Evolutionary conservation across 1,140 invertebrate genomes (phyloP), one percentile per base, ranked within the genome.

Genomic region (Drosophila triauraria): DNA sequence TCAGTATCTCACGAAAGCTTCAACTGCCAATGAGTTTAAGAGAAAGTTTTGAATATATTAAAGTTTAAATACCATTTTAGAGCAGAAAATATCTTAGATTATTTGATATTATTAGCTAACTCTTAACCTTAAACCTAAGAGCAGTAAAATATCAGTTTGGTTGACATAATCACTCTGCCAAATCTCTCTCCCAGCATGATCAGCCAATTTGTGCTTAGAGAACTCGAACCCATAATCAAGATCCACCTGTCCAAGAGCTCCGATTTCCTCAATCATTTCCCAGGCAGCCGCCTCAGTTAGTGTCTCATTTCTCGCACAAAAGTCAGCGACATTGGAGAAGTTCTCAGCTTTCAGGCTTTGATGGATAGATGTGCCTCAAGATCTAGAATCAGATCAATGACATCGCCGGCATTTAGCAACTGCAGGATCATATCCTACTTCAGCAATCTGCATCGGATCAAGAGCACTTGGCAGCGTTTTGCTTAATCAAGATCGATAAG

Each of bases 401-500:
- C 70, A 74, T 72, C 30, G 9, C 10, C 30, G 68, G 62, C 30
- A 54, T 67, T 67, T 54, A 70, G 62, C 62, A 70, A 46, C 54
- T 60, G 67, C 54, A 74, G 70, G 70, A 74, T 74, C 70, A 74
- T 74, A 74, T 74, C 70, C 70, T 72, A 35, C 68, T 72, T 60
- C 53, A 72, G 53, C 43, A 71, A 67, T 47, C 63, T 17, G 35
- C 12, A 68, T 25, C 44, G 42, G 42, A 78, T 78, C 76, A 57
- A 78, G 64, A 78, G 64, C 75, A 78, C 75, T 78, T 78, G 64
- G 74, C 50, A 78, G 64, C 75, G 44, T 78, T 78, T 78, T 72
- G 68, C 70, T 74, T 78, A 78, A 78, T 78, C 75, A 78, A 78
- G 75, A 78, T 78, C 63, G 64, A 77, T 77, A 78, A 78, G 75